Conservation (phyloP, 2,113 vertebrate genomes). For the Merops nubicus region DNA sequence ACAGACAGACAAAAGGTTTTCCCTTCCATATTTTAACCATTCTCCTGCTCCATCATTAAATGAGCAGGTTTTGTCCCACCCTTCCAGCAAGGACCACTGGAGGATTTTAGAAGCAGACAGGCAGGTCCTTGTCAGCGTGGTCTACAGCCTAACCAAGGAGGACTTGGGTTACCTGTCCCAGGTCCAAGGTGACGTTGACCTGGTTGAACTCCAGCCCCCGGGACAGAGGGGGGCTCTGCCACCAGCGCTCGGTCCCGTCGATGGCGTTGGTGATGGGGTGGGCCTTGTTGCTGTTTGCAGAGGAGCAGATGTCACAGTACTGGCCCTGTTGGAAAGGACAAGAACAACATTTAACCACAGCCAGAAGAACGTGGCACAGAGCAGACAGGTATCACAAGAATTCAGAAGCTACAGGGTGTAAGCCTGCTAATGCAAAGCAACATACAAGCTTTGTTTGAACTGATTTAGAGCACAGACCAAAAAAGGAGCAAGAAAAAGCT, state of each 20-base stretch:
- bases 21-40: background rate
- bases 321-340: slow-evolving; percentile 82
- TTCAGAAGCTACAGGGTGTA: background rate
- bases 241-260: slow-evolving; percentile 97
- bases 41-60: background rate
- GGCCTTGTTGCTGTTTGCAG: slow-evolving; percentile 84
- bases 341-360: background rate
- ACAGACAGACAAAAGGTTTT: background rate
- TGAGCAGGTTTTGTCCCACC: accelerated
- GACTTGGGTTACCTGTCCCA: slow-evolving; percentile 87
- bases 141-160: accelerated
- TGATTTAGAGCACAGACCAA: background rate
- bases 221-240: slow-evolving; percentile 97
- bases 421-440: background rate
- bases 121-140: background rate
- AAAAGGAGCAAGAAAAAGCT: background rate
- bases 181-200: slow-evolving; percentile 95
- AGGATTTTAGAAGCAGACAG: background rate
- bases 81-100: background rate
- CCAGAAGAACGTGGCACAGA: background rate
- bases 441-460: background rate
- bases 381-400: background rate
- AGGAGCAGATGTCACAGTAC: slow-evolving; percentile 93
- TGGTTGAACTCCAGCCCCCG: slow-evolving; percentile 90
- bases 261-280: slow-evolving; percentile 94